Conservation (phyloP, 2,888 invertebrate species). For the Folsomia manolachei region DNA sequence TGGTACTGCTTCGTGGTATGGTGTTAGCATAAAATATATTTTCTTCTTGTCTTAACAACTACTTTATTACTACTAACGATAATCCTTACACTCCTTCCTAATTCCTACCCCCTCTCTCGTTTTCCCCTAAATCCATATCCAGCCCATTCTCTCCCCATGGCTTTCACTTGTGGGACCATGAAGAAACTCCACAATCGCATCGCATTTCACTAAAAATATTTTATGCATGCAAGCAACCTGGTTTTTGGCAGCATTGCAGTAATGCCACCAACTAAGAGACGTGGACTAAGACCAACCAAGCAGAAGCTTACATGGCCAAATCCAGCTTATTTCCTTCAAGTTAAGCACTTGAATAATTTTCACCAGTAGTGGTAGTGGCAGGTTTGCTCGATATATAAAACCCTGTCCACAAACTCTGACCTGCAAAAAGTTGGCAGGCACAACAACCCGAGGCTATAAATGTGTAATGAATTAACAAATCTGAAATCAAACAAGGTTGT, state of each 20-base stretch:
- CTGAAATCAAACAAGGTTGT: background rate
- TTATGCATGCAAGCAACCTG: background rate
- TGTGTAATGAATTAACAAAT: background rate
- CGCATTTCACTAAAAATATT: constrained; percentile 2
- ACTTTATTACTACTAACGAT: background rate
- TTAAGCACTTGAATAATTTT: background rate
- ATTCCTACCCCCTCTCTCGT: background rate
- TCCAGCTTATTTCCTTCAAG: background rate
- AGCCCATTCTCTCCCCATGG: no score
- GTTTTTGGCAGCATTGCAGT: background rate
- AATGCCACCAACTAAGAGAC: no score
- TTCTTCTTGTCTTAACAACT: background rate
- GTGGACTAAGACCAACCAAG: background rate
- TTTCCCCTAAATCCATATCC: no score
- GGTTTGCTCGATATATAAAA: no score
- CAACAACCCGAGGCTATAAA: background rate
- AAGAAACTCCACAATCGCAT: background rate
- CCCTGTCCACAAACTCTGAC: no score
- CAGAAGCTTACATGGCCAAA: background rate
- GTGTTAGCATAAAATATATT: background rate
- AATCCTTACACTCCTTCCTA: background rate
- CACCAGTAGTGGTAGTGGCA: no score
- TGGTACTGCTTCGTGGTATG: background rate
- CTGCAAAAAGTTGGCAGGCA: background rate
- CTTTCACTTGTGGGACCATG: no score